Conservation (phyloP, 2,113 vertebrate species). For the Centropristis striata region DNA sequence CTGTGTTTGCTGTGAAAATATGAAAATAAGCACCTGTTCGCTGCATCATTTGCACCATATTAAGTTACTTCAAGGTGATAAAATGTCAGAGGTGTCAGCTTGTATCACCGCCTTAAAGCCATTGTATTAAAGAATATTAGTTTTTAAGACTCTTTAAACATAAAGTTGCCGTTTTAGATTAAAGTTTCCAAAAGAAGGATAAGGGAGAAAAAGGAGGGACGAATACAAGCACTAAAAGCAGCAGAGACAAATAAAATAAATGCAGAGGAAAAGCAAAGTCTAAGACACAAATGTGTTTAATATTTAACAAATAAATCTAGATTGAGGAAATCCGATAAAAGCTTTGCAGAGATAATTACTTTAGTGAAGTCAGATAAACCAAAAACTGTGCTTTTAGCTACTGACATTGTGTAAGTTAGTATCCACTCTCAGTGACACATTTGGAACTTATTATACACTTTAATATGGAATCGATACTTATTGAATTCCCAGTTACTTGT, state of each 20-base stretch:
- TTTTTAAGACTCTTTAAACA: no score
- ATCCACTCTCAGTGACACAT: constrained; percentile 7
- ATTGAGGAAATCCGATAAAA: neutral
- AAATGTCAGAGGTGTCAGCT: no score
- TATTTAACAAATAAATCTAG: neutral
- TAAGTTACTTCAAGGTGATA: no score
- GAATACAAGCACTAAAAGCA: neutral
- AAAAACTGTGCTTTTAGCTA: neutral
- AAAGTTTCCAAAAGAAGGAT: no score
- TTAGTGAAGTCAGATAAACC: neutral
- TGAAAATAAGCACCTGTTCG: no score
- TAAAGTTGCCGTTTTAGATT: no score
- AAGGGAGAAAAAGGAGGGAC: neutral
- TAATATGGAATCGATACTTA: constrained; percentile 39
- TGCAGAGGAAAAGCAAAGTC: no score
- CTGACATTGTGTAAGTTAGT: constrained; percentile 12
- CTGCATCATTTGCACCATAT: no score
- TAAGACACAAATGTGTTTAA: neutral
- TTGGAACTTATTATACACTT: constrained; percentile 32
- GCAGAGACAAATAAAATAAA: neutral
- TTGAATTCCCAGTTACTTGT: constrained; percentile 26
- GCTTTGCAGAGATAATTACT: neutral
- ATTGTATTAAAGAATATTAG: no score
- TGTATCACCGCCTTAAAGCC: no score
- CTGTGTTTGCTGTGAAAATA: no score